Conservation (phyloP, 1,140 invertebrate genomes). For the Drosophila simulans region DNA sequence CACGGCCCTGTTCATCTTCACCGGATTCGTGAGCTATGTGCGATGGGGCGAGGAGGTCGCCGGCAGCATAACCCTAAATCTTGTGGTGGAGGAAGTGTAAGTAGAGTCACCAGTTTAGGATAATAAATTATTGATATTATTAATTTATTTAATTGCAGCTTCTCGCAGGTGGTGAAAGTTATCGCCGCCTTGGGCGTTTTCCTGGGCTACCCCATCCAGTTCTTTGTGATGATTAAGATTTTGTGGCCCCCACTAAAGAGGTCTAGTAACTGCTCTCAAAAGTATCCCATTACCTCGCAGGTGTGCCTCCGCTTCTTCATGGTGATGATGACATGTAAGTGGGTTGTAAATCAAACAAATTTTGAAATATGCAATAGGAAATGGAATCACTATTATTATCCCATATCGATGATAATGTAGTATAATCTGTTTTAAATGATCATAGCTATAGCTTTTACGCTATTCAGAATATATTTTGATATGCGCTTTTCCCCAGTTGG, state of each 20-base stretch:
- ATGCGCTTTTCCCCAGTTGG: slow-evolving; percentile 87
- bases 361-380: not conserved
- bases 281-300: slow-evolving; percentile 82
- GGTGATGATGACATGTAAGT: slow-evolving; percentile 92
- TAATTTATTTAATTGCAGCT: slow-evolving; percentile 79
- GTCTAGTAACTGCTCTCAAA: slow-evolving; percentile 85
- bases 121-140: too few species aligned
- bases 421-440: too few species aligned
- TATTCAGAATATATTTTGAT: too few species aligned
- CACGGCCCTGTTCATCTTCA: slow-evolving; percentile 88
- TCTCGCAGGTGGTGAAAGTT: slow-evolving; percentile 87
- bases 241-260: slow-evolving; percentile 86
- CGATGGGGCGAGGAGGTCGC: slow-evolving; percentile 88
- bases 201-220: slow-evolving; percentile 93
- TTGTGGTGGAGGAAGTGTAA: slow-evolving; percentile 84
- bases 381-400: too few species aligned
- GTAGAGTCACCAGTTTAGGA: slow-evolving; percentile 16
- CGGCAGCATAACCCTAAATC: slow-evolving; percentile 89
- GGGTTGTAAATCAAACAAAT: too few species aligned
- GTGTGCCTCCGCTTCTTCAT: slow-evolving; percentile 84
- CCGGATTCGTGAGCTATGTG: slow-evolving; percentile 91
- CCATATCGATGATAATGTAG: too few species aligned
- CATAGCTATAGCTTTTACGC: too few species aligned
- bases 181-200: slow-evolving; percentile 91
- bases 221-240: slow-evolving; percentile 92